Conservation (phyloP, 2,113 vertebrate genomes). For the Xerus inauris region DNA sequence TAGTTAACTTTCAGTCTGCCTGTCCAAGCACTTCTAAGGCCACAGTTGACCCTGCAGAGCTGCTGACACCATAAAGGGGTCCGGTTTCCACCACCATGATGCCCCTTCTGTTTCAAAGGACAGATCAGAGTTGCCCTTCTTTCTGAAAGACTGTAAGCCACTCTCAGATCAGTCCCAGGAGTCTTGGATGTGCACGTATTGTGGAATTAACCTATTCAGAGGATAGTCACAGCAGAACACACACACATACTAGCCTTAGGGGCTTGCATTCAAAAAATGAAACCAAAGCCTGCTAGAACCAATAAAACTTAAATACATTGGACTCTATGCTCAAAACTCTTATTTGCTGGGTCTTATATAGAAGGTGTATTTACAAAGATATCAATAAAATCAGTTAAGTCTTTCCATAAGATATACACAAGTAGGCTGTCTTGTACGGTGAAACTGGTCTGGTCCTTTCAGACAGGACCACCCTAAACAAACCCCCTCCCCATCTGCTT, state of each 20-base stretch:
- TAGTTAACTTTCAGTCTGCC: fast-evolving
- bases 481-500: not conserved
- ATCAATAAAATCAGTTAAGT: not conserved
- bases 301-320: not conserved
- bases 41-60: fast-evolving
- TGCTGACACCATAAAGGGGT: not conserved
- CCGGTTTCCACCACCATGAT: not conserved
- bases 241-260: not conserved
- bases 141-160: not conserved
- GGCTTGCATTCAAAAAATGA: not conserved
- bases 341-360: not conserved
- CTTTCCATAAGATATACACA: not conserved
- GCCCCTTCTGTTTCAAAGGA: not conserved
- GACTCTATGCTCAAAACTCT: not conserved
- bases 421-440: not conserved
- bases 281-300: not conserved
- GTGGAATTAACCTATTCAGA: not conserved
- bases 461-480: not conserved
- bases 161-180: not conserved
- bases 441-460: not conserved
- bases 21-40: not conserved
- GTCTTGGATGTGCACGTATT: not conserved
- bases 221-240: not conserved
- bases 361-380: not conserved
- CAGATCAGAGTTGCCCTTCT: not conserved